phyloP scores from a whole-genome alignment of 2,797 vertebrate species.

The Ptychobarbus kaznakovi region DNA sequence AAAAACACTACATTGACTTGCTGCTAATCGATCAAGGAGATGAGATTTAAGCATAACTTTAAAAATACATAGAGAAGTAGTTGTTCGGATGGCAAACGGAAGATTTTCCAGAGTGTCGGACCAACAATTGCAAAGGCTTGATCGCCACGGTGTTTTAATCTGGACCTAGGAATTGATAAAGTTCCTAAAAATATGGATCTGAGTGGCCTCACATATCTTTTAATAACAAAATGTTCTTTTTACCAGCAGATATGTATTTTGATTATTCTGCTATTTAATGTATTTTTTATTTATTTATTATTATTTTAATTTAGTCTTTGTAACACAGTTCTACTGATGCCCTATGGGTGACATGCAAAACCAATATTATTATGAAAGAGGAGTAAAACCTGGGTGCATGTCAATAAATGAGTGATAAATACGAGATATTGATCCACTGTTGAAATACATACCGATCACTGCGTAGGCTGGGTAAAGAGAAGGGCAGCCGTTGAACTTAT shows the following conservation, averaged over 20 bases:
- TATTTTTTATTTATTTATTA: no score
- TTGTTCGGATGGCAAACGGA: no score
- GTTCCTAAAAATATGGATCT: no score
- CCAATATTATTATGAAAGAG: neutral
- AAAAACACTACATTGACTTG: no score
- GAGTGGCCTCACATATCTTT: neutral
- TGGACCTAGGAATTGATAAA: no score
- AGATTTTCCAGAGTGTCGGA: no score
- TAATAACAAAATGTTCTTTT: neutral
- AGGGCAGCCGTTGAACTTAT: neutral
- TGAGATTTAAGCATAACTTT: no score
- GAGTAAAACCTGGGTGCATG: neutral
- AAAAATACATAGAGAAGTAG: no score
- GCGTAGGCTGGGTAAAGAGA: neutral
- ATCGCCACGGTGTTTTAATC: no score
- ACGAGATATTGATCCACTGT: slow-evolving; percentile 5
- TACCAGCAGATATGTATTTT: neutral
- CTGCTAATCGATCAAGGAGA: no score
- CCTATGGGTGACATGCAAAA: neutral
- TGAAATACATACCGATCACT: neutral
- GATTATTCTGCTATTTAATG: neutral
- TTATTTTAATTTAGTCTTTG: neutral
- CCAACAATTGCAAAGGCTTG: no score
- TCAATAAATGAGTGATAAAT: neutral
- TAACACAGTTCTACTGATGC: neutral